Evolutionary conservation across 2,113 vertebrate genomes (phyloP), one percentile per base, ranked within the genome.

Genomic region (Hemichromis elongatus): DNA sequence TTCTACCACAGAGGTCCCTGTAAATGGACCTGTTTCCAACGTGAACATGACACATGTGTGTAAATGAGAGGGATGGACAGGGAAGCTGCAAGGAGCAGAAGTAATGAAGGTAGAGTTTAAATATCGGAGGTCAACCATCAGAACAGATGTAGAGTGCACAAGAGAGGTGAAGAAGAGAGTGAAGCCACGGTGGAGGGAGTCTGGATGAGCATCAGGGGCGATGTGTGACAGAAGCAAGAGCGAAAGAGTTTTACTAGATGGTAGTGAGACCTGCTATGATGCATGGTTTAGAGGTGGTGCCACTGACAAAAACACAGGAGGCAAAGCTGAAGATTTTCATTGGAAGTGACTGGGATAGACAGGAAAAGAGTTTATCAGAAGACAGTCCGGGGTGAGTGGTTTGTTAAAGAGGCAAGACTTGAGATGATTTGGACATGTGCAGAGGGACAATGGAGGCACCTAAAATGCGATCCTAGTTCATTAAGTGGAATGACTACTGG

Each of bases 61-160:
- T 56, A 21, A 56, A 56, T 56, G 0, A 56, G 1, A 26, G 21
- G 21, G 21, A 14, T 55, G 6, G 4, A 14, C 54, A 26, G 54
- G 21, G 54, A 56, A 56, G 24, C 54, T 56, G 21, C 54, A 56
- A 56, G 54, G 54, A 56, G 54, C 21, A 56, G 54, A 26, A 21
- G 12, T 56, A 26, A 26, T 56, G 54, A 26, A 14, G 21, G 54
- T 56, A 26, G 54, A 56, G 54, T 14, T 14, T 56, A 56, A 26
- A 56, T 14, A 56, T 26, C 54, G 0, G 12, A 26, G 21, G 21
- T 56, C 12, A 56, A 26, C 21, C 0, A 56, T 26, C 54, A 24
- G 3, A 26, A 56, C 0, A 24, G 21, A 14, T 6, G 11, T 11
- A 42, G 7, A 55, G 21, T 55, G 53, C 6, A 55, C 21, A 24